Conservation (phyloP, 2,797 vertebrate genomes). For the Hylomyscus alleni region DNA sequence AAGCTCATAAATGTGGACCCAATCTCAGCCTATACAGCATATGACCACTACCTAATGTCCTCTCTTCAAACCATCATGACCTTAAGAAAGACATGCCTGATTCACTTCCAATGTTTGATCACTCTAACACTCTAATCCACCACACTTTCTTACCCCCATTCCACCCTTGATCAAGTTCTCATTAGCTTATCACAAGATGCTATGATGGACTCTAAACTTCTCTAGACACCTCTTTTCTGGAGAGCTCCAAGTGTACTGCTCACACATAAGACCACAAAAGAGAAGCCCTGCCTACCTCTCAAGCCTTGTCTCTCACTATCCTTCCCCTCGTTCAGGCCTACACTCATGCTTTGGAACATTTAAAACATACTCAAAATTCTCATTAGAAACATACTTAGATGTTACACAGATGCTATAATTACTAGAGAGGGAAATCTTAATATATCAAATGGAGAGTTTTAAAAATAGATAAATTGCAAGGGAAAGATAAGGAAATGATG, state of each 20-base stretch:
- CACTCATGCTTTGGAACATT: not conserved
- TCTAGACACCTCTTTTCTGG: not conserved
- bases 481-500: not conserved
- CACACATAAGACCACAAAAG: no score
- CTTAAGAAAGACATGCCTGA: not conserved
- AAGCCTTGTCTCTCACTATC: not conserved
- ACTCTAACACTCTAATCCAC: not conserved
- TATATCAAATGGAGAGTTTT: not conserved
- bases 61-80: not conserved
- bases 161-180: not conserved
- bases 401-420: not conserved
- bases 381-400: not conserved
- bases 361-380: not conserved
- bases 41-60: no score
- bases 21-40: not conserved
- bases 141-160: not conserved
- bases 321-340: not conserved
- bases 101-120: not conserved
- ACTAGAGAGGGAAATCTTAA: not conserved
- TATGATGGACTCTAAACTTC: not conserved
- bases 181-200: not conserved
- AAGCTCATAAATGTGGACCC: not conserved
- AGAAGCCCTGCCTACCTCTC: not conserved
- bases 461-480: not conserved
- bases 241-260: not conserved